A percentile compares a stretch with the other conserved stretches of the same genome.
Conservation (phyloP, 2,888 invertebrate species). For the Alviniconcha strummeri region DNA sequence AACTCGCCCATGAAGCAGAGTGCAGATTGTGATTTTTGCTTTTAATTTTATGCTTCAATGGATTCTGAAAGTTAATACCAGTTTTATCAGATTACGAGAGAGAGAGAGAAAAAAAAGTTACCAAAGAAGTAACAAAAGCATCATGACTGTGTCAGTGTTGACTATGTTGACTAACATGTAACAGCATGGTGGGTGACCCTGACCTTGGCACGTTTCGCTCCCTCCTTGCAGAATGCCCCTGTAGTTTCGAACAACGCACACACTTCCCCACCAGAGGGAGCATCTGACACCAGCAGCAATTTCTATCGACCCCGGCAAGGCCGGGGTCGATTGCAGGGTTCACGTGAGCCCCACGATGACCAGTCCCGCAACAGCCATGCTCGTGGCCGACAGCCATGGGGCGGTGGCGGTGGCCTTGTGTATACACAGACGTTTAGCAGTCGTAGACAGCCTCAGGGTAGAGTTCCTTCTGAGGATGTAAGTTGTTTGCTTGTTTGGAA, state of each 20-base stretch:
- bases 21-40: too few species aligned
- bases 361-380: conserved; percentile 2
- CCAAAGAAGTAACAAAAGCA: too few species aligned
- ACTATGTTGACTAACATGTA: conserved; percentile 12
- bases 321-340: not conserved
- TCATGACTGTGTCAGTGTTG: too few species aligned
- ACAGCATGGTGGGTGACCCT: conserved; percentile 27
- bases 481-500: conserved; percentile 7
- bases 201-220: conserved; percentile 25
- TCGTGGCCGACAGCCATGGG: not conserved
- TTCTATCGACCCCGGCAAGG: conserved; percentile 4
- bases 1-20: too few species aligned
- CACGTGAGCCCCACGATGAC: conserved; percentile 1
- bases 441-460: conserved; percentile 20
- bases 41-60: too few species aligned
- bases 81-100: too few species aligned
- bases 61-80: too few species aligned
- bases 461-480: conserved; percentile 23
- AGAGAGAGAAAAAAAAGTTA: too few species aligned
- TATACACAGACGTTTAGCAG: conserved; percentile 31
- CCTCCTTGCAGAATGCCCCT: conserved; percentile 30
- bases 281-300: not conserved
- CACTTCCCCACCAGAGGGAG: not conserved
- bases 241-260: conserved; percentile 27
- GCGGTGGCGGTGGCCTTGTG: conserved; percentile 15